Conservation (phyloP, 2,797 vertebrate genomes). For the Periparus ater region DNA sequence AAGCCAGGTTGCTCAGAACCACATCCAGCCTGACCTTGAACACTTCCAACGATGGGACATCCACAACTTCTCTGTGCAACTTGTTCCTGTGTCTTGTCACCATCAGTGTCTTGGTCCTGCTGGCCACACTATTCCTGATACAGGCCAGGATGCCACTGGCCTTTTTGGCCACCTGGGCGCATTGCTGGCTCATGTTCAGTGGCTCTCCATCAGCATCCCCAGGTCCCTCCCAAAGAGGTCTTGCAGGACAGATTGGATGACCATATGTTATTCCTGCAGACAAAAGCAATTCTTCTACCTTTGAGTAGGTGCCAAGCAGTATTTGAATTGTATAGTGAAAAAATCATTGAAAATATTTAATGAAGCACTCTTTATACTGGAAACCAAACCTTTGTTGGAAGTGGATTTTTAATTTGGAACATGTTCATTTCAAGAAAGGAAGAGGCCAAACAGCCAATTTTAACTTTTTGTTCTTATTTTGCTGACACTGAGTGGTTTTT, state of each 20-base stretch:
- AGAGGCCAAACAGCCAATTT: neutral
- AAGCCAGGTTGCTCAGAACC: neutral
- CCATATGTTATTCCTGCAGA: neutral
- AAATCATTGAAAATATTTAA: neutral
- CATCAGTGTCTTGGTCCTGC: neutral
- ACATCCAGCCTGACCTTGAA: neutral
- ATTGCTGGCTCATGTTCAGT: neutral
- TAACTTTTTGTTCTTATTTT: neutral
- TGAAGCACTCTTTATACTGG: neutral
- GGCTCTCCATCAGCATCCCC: too few relatives aligned
- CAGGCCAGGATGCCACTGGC: neutral
- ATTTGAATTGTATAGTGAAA: neutral
- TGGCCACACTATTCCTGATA: neutral
- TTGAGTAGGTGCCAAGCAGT: neutral
- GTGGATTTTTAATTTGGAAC: neutral
- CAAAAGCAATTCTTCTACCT: neutral
- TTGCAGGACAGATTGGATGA: neutral
- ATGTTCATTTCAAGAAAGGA: neutral
- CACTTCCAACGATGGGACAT: fast-evolving
- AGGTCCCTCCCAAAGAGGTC: neutral
- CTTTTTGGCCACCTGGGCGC: neutral
- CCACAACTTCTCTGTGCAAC: neutral
- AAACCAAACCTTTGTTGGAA: neutral
- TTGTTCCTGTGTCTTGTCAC: neutral
- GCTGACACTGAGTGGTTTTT: neutral